These are phyloP conservation scores for Eupithecia abbreviata DNA, from an alignment of 2,888 invertebrate species.

Conservation along the genomic window DNA sequence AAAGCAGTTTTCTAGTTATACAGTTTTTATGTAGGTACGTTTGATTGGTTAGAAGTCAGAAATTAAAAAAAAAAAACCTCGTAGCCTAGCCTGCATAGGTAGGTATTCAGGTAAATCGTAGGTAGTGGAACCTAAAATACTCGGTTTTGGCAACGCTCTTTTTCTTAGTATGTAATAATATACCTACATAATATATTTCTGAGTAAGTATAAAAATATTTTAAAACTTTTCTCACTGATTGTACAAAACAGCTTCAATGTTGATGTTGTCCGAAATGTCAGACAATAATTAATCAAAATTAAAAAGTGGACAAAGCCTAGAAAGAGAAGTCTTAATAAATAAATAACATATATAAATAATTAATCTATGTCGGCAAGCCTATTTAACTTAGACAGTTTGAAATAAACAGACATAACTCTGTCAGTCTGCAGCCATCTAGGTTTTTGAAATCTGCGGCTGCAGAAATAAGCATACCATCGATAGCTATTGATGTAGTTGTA, in stretches of 20 bases:
- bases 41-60: neutral
- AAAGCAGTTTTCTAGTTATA: neutral
- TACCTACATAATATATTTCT: too few species aligned
- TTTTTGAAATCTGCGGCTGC: neutral
- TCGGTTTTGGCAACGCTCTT: too few species aligned
- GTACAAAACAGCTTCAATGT: too few species aligned
- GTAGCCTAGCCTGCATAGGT: neutral
- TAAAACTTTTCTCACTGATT: too few species aligned
- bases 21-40: neutral
- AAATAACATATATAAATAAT: too few species aligned
- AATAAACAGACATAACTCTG: neutral
- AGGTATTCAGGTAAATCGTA: neutral
- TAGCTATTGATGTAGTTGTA: slow-evolving; percentile 4
- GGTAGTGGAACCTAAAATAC: neutral
- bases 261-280: too few species aligned
- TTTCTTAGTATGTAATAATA: too few species aligned
- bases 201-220: too few species aligned
- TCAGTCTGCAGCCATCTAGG: neutral
- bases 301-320: too few species aligned
- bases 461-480: slow-evolving; percentile 8
- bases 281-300: too few species aligned
- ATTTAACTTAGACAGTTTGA: neutral
- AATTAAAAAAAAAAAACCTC: too few species aligned
- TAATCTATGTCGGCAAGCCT: neutral
- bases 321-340: too few species aligned